phyloP scores from a whole-genome alignment of 2,888 invertebrate species.

The Lasioglossum villosulum region DNA sequence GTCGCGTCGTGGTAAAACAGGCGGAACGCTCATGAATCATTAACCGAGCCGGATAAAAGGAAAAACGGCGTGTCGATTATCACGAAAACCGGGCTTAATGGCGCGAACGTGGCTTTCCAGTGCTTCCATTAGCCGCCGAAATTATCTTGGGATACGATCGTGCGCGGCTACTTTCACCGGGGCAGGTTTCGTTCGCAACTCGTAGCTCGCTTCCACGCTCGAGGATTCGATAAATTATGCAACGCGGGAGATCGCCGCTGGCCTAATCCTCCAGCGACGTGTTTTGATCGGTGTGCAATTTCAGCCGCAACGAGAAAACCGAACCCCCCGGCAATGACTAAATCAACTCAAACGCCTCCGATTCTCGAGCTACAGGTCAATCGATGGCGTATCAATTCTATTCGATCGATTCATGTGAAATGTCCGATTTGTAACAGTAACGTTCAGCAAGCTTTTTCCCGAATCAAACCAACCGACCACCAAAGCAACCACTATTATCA shows the following conservation, averaged over 20 bases:
- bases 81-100: constrained; percentile 41
- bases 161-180: constrained; percentile 45
- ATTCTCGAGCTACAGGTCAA: not conserved
- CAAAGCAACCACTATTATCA: not conserved
- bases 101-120: constrained; percentile 31
- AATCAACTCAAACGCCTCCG: constrained; percentile 2
- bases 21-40: constrained; percentile 36
- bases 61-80: constrained; percentile 44
- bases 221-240: constrained; percentile 44
- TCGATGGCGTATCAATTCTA: not conserved
- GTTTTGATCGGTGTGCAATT: constrained; percentile 7
- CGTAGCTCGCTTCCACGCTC: not conserved
- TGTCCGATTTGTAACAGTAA: not conserved
- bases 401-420: not conserved
- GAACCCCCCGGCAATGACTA: not conserved
- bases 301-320: not conserved
- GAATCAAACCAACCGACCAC: not conserved
- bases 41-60: constrained; percentile 27
- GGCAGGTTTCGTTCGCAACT: constrained; percentile 20
- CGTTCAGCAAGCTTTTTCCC: not conserved
- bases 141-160: constrained; percentile 43
- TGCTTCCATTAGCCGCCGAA: constrained; percentile 39
- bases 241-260: not conserved
- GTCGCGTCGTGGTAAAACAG: not conserved
- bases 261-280: constrained; percentile 9